Percentiles rank a stretch among this genome's conserved stretches.
These are phyloP conservation scores for Hirtodrosophila confusa DNA, from an alignment of 2,888 invertebrate species.

Conservation along the genomic window DNA sequence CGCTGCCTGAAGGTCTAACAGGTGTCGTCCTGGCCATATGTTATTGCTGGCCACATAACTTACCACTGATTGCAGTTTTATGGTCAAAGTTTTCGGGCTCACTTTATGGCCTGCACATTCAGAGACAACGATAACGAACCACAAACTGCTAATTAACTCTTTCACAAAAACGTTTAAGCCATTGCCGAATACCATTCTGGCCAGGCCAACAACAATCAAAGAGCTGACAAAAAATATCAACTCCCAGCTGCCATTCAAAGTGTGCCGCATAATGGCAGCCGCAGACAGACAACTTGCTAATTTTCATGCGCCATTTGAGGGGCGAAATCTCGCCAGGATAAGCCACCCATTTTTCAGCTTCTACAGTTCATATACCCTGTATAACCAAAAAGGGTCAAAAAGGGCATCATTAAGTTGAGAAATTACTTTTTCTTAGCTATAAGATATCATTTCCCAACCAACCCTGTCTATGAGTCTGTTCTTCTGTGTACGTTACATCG, in stretches of 20 bases:
- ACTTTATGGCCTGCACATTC: slow-evolving; percentile 16
- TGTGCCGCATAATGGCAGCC: slow-evolving; percentile 75
- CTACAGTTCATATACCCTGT: slow-evolving; percentile 25
- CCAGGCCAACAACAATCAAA: slow-evolving; percentile 38
- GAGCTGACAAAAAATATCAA: slow-evolving; percentile 29
- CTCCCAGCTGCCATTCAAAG: slow-evolving; percentile 61
- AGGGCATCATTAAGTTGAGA: too few species aligned
- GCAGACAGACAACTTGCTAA: slow-evolving; percentile 78
- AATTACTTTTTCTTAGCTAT: too few species aligned
- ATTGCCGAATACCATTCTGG: slow-evolving; percentile 21
- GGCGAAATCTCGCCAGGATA: slow-evolving; percentile 35
- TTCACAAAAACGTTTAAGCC: slow-evolving; percentile 59
- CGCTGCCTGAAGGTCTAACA: slow-evolving; percentile 72
- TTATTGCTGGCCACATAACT: slow-evolving; percentile 73
- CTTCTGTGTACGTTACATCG: too few species aligned
- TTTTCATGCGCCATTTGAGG: slow-evolving; percentile 83
- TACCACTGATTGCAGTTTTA: slow-evolving; percentile 81
- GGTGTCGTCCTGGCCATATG: slow-evolving; percentile 66
- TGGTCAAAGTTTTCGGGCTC: slow-evolving; percentile 73
- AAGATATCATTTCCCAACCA: too few species aligned
- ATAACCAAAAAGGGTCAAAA: background rate
- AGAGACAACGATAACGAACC: slow-evolving; percentile 53
- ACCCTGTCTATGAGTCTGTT: too few species aligned
- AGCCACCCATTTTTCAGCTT: slow-evolving; percentile 42
- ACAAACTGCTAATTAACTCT: slow-evolving; percentile 74